phyloP scores from a whole-genome alignment of 2,113 vertebrate species.

The Brachyhypopomus gauderio region DNA sequence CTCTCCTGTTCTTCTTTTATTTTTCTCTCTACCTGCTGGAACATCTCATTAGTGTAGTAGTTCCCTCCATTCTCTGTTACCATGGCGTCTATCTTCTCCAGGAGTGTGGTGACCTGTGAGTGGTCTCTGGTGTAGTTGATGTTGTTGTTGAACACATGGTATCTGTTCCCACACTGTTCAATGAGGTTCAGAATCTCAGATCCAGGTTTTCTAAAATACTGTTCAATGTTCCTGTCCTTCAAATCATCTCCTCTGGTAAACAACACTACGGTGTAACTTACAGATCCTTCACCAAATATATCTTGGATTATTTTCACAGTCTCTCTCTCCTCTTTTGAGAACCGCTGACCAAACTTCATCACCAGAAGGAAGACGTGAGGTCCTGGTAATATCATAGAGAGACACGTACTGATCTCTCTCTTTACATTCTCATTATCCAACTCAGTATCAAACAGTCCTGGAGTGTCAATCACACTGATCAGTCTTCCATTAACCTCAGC shows the following conservation, averaged over 20 bases:
- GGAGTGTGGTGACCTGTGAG: conserved; percentile 39
- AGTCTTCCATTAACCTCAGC: background rate
- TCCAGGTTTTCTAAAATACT: conserved; percentile 33
- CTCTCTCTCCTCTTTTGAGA: conserved; percentile 56
- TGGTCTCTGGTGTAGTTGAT: conserved; percentile 51
- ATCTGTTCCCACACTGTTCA: conserved; percentile 44
- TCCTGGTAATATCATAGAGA: conserved; percentile 60
- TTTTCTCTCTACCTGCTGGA: conserved; percentile 33
- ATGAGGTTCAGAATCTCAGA: background rate
- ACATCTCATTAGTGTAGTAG: conserved; percentile 60
- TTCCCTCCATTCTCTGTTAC: conserved; percentile 34
- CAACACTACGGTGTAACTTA: conserved; percentile 61
- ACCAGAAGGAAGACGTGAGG: conserved; percentile 67
- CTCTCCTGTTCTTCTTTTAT: background rate
- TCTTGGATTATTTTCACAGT: conserved; percentile 47
- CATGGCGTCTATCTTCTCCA: conserved; percentile 61
- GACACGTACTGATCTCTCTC: conserved; percentile 52
- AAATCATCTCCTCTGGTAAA: conserved; percentile 68
- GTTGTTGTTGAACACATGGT: conserved; percentile 65
- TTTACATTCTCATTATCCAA: conserved; percentile 21
- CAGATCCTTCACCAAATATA: conserved; percentile 56
- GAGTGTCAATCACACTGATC: conserved; percentile 62
- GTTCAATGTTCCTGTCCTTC: conserved; percentile 38
- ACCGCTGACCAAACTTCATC: conserved; percentile 48
- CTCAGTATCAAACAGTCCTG: conserved; percentile 68